A percentile compares a stretch with the other conserved stretches of the same genome.
These are phyloP conservation scores for Apus apus DNA, from an alignment of 2,113 vertebrate genomes.

Conservation along the genomic window DNA sequence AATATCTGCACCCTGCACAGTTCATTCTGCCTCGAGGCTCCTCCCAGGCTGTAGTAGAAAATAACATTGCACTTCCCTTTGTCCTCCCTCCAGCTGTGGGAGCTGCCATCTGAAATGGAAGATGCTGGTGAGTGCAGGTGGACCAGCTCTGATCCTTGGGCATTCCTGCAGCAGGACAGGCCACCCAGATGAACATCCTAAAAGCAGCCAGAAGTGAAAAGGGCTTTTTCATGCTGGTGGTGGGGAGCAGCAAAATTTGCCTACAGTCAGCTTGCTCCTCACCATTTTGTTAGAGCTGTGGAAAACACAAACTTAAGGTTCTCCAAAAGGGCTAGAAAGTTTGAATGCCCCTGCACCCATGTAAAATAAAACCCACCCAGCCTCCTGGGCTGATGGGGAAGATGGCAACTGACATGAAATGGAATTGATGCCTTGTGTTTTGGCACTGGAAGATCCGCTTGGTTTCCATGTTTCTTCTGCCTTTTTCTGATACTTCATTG, in stretches of 20 bases:
- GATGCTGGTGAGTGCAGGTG: background rate
- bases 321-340: background rate
- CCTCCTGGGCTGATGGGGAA: background rate
- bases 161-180: background rate
- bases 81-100: background rate
- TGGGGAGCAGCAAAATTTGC: background rate
- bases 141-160: background rate
- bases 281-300: background rate
- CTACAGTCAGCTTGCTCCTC: background rate
- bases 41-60: background rate
- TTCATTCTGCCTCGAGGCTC: background rate
- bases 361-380: background rate
- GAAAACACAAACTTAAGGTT: background rate
- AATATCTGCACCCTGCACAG: background rate
- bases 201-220: background rate
- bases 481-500: background rate
- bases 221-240: background rate
- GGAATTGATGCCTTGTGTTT: background rate
- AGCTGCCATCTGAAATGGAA: constrained; percentile 1
- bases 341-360: background rate
- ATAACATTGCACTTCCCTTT: background rate
- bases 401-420: background rate
- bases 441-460: background rate
- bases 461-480: background rate
- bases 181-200: background rate